Evolutionary conservation across 2,888 invertebrate genomes (phyloP).

Genomic region (Acronicta leporina): DNA sequence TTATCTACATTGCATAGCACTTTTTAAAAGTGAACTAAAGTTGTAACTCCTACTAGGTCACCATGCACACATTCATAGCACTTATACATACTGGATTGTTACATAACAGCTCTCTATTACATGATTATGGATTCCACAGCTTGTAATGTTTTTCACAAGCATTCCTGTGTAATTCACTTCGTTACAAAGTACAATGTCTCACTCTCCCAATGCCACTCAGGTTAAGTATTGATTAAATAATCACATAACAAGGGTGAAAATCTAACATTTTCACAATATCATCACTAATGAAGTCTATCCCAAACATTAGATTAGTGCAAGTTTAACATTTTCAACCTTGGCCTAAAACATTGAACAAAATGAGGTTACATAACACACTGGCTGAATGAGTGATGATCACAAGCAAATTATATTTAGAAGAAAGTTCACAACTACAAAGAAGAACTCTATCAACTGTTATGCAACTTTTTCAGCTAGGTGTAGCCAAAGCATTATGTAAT

Average conservation of each 20-base stretch:
- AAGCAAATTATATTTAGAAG: slow-evolving; percentile 55
- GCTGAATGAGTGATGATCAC: slow-evolving; percentile 61
- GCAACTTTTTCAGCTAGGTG: slow-evolving; percentile 50
- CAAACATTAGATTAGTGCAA: slow-evolving; percentile 37
- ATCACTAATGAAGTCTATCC: slow-evolving; percentile 43
- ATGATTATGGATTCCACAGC: slow-evolving; percentile 77
- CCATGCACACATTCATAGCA: slow-evolving; percentile 69
- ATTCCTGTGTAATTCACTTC: slow-evolving; percentile 56
- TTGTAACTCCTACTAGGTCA: slow-evolving; percentile 63
- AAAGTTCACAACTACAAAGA: slow-evolving; percentile 54
- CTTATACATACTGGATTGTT: slow-evolving; percentile 71
- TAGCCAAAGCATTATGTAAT: slow-evolving; percentile 75
- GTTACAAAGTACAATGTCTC: slow-evolving; percentile 68
- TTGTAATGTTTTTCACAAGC: slow-evolving; percentile 65
- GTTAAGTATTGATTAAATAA: slow-evolving; percentile 55
- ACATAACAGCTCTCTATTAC: slow-evolving; percentile 82
- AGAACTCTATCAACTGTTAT: slow-evolving; percentile 46
- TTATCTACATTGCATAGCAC: slow-evolving; percentile 66
- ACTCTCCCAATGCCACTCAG: slow-evolving; percentile 66
- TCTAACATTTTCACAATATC: slow-evolving; percentile 47
- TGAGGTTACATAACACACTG: slow-evolving; percentile 80
- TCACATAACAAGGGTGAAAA: slow-evolving; percentile 51
- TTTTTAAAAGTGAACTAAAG: slow-evolving; percentile 68
- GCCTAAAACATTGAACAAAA: slow-evolving; percentile 69
- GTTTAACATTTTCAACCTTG: slow-evolving; percentile 68